Base-by-base conservation (phyloP, 2,797 vertebrate species). In the Chaetophractus vellerosus region DNA sequence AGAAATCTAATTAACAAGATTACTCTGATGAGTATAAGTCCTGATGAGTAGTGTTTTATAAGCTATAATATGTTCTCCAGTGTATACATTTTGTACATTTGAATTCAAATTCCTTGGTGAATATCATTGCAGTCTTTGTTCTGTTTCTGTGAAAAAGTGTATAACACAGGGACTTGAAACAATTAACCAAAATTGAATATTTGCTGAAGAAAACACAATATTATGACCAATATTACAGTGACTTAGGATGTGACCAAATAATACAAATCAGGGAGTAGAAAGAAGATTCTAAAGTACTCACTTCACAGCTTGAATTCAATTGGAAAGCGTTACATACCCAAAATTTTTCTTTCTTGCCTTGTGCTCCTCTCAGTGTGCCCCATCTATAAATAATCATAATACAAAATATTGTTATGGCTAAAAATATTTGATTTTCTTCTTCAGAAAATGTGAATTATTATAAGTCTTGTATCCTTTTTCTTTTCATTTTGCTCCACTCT, bases 261-360 rank as follows among this genome's bases (percentile, higher is more conserved):
- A 89, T 12, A 45, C 0, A 55, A 88, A 61, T 6, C 45, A 69
- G 41, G 0, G 9, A 26, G 5, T 12, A 61, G n/a, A 26, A 24
- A 33, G 8, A 57, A 36, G 14, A 36, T 38, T 89, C 61, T 83
- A 33, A 76, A 71, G 9, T 72, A 59, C 6, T 61, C 23, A 68
- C 23, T 28, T 63, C 19, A 48, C 9, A 75, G 15, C 16, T 71
- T 7, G 31, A 88, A 69, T 36, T 90, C 2, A 89, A 1, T 9
- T 15, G 0, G 12, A 95, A 95, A 61, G 0, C 36, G 74, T 86
- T 81, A 98, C 98, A 97, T 98, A 98, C 98, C 98, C 98, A 99
- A 59, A 98, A 98, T 84, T 98, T 99, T 96, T 98, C 97, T 84
- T 97, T 98, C 63, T 33, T 87, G n/a, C 97, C 97, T 14, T 95